Evolutionary conservation across 2,888 invertebrate genomes (phyloP), one percentile per base, ranked within the genome.

Genomic region (Phrixothrix hirtus): DNA sequence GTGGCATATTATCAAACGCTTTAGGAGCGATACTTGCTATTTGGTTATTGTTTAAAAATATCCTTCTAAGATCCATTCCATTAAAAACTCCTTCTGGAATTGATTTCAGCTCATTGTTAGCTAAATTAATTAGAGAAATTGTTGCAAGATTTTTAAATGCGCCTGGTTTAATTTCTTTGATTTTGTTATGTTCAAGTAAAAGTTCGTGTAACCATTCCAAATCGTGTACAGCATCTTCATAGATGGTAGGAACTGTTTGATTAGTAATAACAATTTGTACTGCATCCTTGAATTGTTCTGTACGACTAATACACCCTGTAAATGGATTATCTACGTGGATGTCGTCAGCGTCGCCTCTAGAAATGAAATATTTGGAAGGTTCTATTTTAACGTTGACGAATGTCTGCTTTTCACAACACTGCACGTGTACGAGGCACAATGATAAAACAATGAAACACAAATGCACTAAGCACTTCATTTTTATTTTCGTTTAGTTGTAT

Each of bases 1-100:
- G 61, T 0, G 70, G 65, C 59, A 73, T 60, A 39, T 68, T 56
- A n/a, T 57, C 31, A 14, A 66, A 66, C 2, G 66, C 65, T 6
- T 55, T 60, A 2, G 58, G 37, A 27, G 59, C 56, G 4, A 66
- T 57, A 7, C 12, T 26, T 0, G 44, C 21, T 12, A 54, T 54
- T 1, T 25, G 25, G 16, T 54, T 54, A 9, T 54, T 6, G 13
- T 30, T 35, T 13, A 54, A 26, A 13, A 31, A 7, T 6, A 52
- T 10, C 13, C 42, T 35, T 29, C 48, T 47, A 2, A 34, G 13
- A 9, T 12, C 26, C 39, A 51, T 26, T 14, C 37, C 14, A 10
- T 50, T 55, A 26, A 55, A 55, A n/a, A 55, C 44, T n/a, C 55
- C 51, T 26, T 36, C 47, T 0, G 46, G 35, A 30, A 55, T 51